Conservation (phyloP, 1,140 invertebrate species). For the Diorhabda sublineata region DNA sequence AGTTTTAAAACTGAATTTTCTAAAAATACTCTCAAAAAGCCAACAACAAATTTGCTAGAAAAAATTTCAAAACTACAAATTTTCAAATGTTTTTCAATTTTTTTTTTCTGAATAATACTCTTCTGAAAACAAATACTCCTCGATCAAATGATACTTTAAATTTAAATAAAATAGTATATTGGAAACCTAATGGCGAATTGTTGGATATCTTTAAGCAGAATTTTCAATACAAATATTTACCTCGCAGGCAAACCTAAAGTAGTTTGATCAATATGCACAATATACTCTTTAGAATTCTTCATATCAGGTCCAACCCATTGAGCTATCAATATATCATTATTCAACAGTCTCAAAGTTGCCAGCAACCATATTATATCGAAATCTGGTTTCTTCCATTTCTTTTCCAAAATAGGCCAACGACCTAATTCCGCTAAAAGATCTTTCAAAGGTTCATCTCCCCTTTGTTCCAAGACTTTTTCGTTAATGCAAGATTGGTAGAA, state of each 20-base stretch:
- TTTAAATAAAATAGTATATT: too few relatives aligned
- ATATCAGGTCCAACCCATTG: constrained; percentile 86
- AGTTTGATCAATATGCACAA: constrained; percentile 86
- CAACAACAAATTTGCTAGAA: too few relatives aligned
- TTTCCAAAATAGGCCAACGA: constrained; percentile 77
- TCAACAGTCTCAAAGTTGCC: constrained; percentile 69
- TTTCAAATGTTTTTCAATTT: too few relatives aligned
- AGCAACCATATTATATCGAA: constrained; percentile 76
- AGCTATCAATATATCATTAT: constrained; percentile 78
- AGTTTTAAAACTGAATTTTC: too few relatives aligned
- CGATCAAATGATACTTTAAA: too few relatives aligned
- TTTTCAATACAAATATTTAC: constrained; percentile 51
- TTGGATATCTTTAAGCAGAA: constrained; percentile 75
- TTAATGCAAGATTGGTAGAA: constrained; percentile 85
- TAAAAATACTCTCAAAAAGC: too few relatives aligned
- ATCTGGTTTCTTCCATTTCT: constrained; percentile 56
- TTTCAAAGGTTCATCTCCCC: constrained; percentile 67
- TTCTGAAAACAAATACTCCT: too few relatives aligned
- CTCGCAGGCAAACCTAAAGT: constrained; percentile 75
- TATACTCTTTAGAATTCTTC: constrained; percentile 80
- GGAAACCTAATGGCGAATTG: constrained; percentile 16
- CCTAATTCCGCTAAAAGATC: constrained; percentile 69
- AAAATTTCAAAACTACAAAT: too few relatives aligned
- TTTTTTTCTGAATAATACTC: too few relatives aligned
- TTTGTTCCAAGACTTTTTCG: constrained; percentile 62